Base-by-base conservation (phyloP, 2,888 invertebrate genomes). In the Synergus laeviventris region DNA sequence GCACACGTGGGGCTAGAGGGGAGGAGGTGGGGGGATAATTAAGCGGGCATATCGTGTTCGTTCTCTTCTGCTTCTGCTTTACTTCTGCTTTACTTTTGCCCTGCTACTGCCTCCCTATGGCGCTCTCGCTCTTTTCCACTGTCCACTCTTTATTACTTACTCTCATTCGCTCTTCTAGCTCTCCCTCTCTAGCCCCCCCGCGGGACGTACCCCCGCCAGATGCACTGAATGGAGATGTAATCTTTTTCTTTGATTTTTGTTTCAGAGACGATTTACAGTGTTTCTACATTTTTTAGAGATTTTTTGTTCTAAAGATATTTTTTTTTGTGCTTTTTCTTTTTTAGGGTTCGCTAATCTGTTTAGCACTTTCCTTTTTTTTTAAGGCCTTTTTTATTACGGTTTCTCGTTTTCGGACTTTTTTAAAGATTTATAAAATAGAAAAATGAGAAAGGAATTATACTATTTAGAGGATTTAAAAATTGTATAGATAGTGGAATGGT, bases 1-100 rank as follows among this genome's bases (percentile, higher is more conserved):
- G 82, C 79, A 80, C 80, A 77, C 80, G 80, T 74, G 75, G 78
- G 79, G 75, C 79, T 77, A 83, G 76, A 76, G 62, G 74, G 75
- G 79, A 66, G 80, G 78, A 83, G 76, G 77, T 74, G 83, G 85
- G 85, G 88, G 88, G 89, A 89, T 89, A 89, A 90, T 90, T 89
- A 90, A 89, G 88, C 88, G 88, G 85, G 89, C 87, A 87, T 87
- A 88, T 89, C 86, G 84, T 84, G 86, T 84, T 74, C 75, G 61
- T 76, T 42, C 73, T 36, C 79, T 79, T 75, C 75, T 79, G 78
- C 77, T 77, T 77, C 74, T 76, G 74, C 59, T 73, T 78, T 79
- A 80, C 66, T 81, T 76, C 75, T 73, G 38, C 61, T 49, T 42
- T 76, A 64, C 74, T 81, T 81, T 83, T 81, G 80, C 54, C 77